phyloP scores from a whole-genome alignment of 2,797 vertebrate species.

The Trichosurus vulpecula region DNA sequence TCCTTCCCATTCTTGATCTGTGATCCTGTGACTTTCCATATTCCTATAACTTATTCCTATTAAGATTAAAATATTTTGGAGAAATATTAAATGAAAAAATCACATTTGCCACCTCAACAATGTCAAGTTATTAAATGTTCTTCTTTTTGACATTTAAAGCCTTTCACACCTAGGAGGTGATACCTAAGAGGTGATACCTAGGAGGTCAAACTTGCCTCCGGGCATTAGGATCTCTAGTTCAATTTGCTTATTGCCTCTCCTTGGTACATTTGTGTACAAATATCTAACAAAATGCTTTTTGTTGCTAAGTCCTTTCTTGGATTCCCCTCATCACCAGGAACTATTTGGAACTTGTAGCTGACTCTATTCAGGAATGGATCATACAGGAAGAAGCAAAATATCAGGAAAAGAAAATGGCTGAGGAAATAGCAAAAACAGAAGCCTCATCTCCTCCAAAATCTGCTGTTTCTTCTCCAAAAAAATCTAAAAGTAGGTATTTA shows the following conservation, averaged over 20 bases:
- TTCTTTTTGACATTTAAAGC: background rate
- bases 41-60: background rate
- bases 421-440: conserved; percentile 73
- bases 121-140: background rate
- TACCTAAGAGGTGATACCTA: background rate
- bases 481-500: conserved; percentile 70
- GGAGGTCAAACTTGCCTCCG: background rate
- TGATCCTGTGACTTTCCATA: background rate
- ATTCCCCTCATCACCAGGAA: conserved; percentile 82
- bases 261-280: background rate
- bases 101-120: background rate
- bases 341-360: conserved; percentile 92
- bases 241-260: background rate
- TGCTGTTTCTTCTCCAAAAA: conserved; percentile 55
- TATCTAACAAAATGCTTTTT: background rate
- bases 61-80: background rate
- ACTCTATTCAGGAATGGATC: conserved; percentile 89
- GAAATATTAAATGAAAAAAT: background rate
- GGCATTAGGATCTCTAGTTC: background rate
- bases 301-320: background rate
- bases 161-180: background rate
- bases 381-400: conserved; percentile 88
- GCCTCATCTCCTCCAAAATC: conserved; percentile 30
- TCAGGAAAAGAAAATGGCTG: conserved; percentile 81
- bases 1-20: background rate